Percentiles rank a stretch among this genome's conserved stretches.
phyloP scores from a whole-genome alignment of 1,140 invertebrate genomes.

The Asobara japonica region DNA sequence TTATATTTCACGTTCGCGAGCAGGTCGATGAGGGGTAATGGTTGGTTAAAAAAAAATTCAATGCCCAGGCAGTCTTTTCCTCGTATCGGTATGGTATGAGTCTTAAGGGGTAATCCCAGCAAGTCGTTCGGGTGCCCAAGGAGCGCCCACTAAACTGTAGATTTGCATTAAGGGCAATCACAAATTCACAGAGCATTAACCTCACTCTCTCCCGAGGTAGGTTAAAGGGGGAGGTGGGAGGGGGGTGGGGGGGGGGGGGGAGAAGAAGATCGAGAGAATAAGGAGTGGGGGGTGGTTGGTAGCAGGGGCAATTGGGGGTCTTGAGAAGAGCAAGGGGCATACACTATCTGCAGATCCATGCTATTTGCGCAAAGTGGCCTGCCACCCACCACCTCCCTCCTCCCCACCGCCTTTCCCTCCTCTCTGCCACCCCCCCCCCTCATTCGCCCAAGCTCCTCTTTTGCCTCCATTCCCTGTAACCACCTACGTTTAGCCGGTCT shows the following conservation, averaged over 20 bases:
- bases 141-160: constrained; percentile 36
- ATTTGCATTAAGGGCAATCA: constrained; percentile 51
- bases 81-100: constrained; percentile 11
- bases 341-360: constrained; percentile 54
- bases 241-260: constrained; percentile 31
- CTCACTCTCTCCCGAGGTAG: constrained; percentile 10
- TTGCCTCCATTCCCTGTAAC: constrained; percentile 40
- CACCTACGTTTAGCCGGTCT: constrained; percentile 53
- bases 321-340: constrained; percentile 42
- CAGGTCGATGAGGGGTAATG: background rate
- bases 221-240: constrained; percentile 36
- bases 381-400: constrained; percentile 30
- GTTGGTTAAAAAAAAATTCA: constrained; percentile 23
- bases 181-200: constrained; percentile 54
- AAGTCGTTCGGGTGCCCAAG: constrained; percentile 14
- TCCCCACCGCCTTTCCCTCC: background rate
- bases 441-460: background rate
- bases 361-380: constrained; percentile 58
- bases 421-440: background rate
- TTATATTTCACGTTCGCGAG: constrained; percentile 1
- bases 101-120: constrained; percentile 16
- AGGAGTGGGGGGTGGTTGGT: background rate
- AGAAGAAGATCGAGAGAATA: constrained; percentile 6
- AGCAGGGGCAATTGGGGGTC: constrained; percentile 34
- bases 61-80: constrained; percentile 2